Evolutionary conservation across 2,888 invertebrate species (phyloP), one percentile per base, ranked within the genome.

Genomic region (Bembecia ichneumoniformis): DNA sequence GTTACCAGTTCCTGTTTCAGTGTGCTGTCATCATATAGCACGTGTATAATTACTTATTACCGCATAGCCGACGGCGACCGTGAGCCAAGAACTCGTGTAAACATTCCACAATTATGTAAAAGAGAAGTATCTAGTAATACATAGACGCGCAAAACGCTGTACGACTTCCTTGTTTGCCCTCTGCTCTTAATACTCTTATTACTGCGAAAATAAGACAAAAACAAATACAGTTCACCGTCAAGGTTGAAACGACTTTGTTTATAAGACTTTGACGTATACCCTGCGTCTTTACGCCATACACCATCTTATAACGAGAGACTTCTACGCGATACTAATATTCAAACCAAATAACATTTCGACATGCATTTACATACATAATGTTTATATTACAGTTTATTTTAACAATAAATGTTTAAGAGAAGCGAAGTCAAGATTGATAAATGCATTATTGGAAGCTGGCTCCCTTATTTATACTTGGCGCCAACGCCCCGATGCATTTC

Each of bases 221-320:
- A 77, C 75, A 76, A 77, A 74, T 73, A 74, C 70, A 68, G 72
- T 71, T 71, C 66, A 66, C 68, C 68, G 66, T 56, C 80, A 82
- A 84, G 84, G 86, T 73, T 69, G 63, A 63, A 54, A 55, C 61
- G 80, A 77, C 83, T 81, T 82, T 84, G 84, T 82, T 79, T 77
- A 81, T 77, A 65, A 77, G 74, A 74, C 77, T 74, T 15, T 17
- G 44, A 44, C 16, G 15, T 44, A 15, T 44, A 28, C 28, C 28
- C 28, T 28, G 3, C 28, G 28, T 28, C 28, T 28, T 28, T 28
- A 28, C 7, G 28, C 9, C 28, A 28, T 28, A 28, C 28, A 9
- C 28, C 28, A 28, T 28, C 9, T 9, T 28, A 28, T 2, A 28
- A 28, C 28, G 9, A 7, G 28, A 28, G 7, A 28, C 28, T 28